Base-by-base conservation (phyloP, 2,797 vertebrate species). In the Denticeps clupeoides region DNA sequence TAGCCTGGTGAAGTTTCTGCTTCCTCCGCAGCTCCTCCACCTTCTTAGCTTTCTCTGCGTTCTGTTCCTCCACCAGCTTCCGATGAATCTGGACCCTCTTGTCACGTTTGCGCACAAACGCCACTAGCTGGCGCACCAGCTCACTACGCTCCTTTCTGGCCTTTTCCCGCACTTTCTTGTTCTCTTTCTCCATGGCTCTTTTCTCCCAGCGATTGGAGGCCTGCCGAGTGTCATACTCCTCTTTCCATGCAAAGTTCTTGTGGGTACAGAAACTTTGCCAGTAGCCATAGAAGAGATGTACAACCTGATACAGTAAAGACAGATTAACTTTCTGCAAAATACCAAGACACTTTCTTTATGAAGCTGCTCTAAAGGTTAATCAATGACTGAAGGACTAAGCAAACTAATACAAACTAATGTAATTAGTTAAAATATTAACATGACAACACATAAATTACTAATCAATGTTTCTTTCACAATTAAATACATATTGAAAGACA, bases 211-310 rank as follows among this genome's bases (percentile, higher is more conserved):
- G 92, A 78, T 97, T 98, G 47, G 89, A 89, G 2, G 89, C 93
- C 45, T 95, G 91, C 13, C 93, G 79, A 0, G 89, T 96, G 50
- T 98, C 95, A 1, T 93, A 97, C 16, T 93, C 90, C 67, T 99
- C 95, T 56, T 90, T 95, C 93, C 94, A 97, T 1, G 93, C 85
- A 54, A 98, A 97, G 64, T 78, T 93, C 57, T 91, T 96, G 5
- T 74, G 80, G 0, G 93, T 94, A 68, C 90, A 95, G 71, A 97
- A 98, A 65, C 93, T 99, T 78, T 99, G 95, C 93, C 95, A 99
- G 68, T 86, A 87, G 5, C 86, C 93, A 3, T 97, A 99, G 72
- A 99, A 99, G 47, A 82, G 72, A 31, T 96, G 95, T 15, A 97
- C 93, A 1, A 95, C 83, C 95, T 99, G 62, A 2, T 3, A 18